A percentile compares a stretch with the other conserved stretches of the same genome.
These are phyloP conservation scores for Coendou prehensilis DNA, from an alignment of 2,797 vertebrate genomes.

Conservation along the genomic window DNA sequence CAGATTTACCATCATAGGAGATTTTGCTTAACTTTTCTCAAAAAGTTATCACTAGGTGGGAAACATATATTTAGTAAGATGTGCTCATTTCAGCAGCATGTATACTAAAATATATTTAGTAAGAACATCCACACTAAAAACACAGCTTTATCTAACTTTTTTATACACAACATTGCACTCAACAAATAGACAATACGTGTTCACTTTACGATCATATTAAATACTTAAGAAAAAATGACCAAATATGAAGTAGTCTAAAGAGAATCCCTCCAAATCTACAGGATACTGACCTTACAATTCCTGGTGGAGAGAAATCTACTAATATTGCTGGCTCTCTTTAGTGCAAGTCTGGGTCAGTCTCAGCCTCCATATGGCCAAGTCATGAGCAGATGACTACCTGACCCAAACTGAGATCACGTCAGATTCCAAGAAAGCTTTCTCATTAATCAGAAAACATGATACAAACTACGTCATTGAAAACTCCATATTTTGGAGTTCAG, in stretches of 20 bases:
- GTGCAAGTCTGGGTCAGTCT: not conserved
- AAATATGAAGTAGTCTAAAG: conserved; percentile 24
- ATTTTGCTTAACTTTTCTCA: conserved; percentile 58
- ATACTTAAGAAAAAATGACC: conserved; percentile 34
- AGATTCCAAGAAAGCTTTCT: conserved; percentile 44
- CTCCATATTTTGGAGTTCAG: conserved; percentile 30
- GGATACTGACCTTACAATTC: not conserved
- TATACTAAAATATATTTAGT: not conserved
- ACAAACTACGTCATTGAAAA: conserved; percentile 49
- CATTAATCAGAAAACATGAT: conserved; percentile 44
- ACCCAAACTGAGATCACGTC: not conserved
- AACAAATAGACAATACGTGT: not conserved
- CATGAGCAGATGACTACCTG: not conserved
- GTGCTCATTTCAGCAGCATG: not conserved
- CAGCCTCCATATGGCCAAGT: not conserved
- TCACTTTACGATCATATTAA: conserved; percentile 25
- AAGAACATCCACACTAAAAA: conserved; percentile 5
- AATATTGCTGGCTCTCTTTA: conserved; percentile 26
- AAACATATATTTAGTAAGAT: not conserved
- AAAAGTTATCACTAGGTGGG: conserved; percentile 17
- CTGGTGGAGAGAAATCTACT: conserved; percentile 27
- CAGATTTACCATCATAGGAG: not conserved
- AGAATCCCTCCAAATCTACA: conserved; percentile 25
- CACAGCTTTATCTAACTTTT: not conserved
- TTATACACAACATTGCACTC: conserved; percentile 4